These are phyloP conservation scores for Poecilia gillii DNA, from an alignment of 2,797 vertebrate genomes.

Conservation along the genomic window DNA sequence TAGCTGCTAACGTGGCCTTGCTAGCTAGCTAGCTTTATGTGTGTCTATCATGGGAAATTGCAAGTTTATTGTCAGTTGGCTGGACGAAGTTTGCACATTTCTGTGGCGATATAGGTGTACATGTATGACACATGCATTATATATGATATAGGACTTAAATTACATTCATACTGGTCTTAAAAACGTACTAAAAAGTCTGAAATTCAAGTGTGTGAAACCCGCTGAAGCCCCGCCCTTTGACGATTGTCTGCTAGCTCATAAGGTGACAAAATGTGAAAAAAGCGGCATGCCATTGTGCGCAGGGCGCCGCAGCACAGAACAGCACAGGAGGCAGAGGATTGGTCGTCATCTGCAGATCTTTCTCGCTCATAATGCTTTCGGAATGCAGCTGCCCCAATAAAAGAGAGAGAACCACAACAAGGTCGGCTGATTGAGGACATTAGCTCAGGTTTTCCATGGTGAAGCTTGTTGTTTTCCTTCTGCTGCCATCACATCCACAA, in stretches of 20 bases:
- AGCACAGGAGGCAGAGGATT: slow-evolving; percentile 32
- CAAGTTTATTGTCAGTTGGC: too few species aligned
- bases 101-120: too few species aligned
- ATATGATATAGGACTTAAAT: too few species aligned
- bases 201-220: too few species aligned
- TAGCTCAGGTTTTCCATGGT: slow-evolving; percentile 80
- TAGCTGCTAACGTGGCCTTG: too few species aligned
- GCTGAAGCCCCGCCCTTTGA: background rate
- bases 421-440: slow-evolving; percentile 68
- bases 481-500: slow-evolving; percentile 76
- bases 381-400: slow-evolving; percentile 63
- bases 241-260: background rate
- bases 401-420: slow-evolving; percentile 71
- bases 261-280: background rate
- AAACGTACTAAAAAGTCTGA: too few species aligned
- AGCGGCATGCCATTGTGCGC: background rate
- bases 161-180: too few species aligned
- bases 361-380: slow-evolving; percentile 60
- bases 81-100: too few species aligned
- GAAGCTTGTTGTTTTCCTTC: slow-evolving; percentile 65
- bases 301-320: slow-evolving; percentile 1
- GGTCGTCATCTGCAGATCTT: slow-evolving; percentile 54
- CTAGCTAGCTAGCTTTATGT: too few species aligned
- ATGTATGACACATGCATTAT: too few species aligned
- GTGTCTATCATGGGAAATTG: too few species aligned